These are phyloP conservation scores for Mythimna lalbum DNA, from an alignment of 2,888 invertebrate species.

Conservation along the genomic window DNA sequence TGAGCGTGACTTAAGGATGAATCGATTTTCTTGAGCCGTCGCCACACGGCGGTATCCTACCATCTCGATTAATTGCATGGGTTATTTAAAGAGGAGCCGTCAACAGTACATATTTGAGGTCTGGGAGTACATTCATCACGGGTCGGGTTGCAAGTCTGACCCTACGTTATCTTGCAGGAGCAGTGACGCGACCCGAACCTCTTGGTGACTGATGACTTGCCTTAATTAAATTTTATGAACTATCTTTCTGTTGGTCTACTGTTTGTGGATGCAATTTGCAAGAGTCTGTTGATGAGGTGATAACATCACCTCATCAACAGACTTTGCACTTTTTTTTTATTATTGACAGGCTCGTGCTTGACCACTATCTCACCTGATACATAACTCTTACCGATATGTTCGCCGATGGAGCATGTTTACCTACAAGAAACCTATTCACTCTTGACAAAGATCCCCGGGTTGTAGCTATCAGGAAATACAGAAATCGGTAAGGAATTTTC, in stretches of 20 bases:
- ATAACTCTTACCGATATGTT: no score
- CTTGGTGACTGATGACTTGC: slow-evolving; percentile 88
- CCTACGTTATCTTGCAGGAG: slow-evolving; percentile 86
- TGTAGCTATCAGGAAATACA: no score
- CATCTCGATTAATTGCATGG: slow-evolving; percentile 82
- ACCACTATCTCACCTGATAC: no score
- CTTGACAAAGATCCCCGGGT: no score
- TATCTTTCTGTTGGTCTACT: slow-evolving; percentile 68
- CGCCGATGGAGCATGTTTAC: no score
- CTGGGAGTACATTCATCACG: slow-evolving; percentile 88
- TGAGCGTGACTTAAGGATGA: slow-evolving; percentile 76
- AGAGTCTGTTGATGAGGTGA: slow-evolving; percentile 13
- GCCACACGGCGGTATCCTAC: slow-evolving; percentile 68
- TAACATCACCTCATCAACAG: no score
- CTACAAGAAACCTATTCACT: no score
- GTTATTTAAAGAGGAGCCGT: slow-evolving; percentile 85
- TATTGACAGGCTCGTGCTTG: no score
- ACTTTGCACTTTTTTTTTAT: not conserved
- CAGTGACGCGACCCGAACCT: slow-evolving; percentile 84
- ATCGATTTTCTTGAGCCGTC: slow-evolving; percentile 80
- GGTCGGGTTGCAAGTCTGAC: slow-evolving; percentile 86
- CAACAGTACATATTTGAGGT: slow-evolving; percentile 88
- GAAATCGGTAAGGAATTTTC: no score
- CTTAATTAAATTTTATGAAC: slow-evolving; percentile 89
- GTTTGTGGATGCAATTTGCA: slow-evolving; percentile 52